Percentiles rank a stretch among this genome's conserved stretches.
Evolutionary conservation across 37 sponge, comb jelly and placozoan species (phyloP).

Genomic region (Ephydatia muelleri): DNA sequence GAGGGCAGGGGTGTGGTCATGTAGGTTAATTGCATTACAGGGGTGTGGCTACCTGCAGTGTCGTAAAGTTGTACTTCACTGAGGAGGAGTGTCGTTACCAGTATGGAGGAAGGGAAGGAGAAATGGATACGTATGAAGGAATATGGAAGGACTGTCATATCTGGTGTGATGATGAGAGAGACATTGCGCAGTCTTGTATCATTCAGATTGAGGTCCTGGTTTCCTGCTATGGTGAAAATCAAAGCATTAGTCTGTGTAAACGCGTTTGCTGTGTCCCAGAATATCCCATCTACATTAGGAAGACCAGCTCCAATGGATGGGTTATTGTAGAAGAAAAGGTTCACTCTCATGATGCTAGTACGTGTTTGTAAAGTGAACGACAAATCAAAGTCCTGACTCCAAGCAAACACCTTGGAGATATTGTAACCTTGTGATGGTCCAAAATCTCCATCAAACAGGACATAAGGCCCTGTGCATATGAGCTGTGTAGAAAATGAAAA

Average conservation of each 20-base stretch:
- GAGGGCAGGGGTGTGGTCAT: background rate
- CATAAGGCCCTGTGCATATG: background rate
- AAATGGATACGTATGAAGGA: background rate
- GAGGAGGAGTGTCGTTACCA: conserved; percentile 5
- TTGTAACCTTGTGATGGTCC: background rate
- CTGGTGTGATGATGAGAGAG: conserved; percentile 14
- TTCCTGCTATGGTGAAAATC: conserved; percentile 17
- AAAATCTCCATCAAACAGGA: background rate
- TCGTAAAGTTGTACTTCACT: conserved; percentile 53
- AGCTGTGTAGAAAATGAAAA: background rate
- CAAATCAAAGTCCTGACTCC: conserved; percentile 17
- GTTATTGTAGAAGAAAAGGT: conserved; percentile 58
- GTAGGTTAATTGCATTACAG: background rate
- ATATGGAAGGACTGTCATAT: background rate
- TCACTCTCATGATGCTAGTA: conserved; percentile 15
- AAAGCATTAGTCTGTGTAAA: background rate
- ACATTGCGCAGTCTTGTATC: conserved; percentile 33
- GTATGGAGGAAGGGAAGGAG: conserved; percentile 8
- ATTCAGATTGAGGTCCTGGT: conserved; percentile 28
- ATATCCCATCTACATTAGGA: conserved; percentile 7
- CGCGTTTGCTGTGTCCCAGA: background rate
- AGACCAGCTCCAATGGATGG: conserved; percentile 52
- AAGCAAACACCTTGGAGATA: conserved; percentile 17
- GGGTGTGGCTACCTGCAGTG: background rate
- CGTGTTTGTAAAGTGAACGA: background rate